phyloP scores from a whole-genome alignment of 1,140 invertebrate genomes.

The Calosoma granatense region DNA sequence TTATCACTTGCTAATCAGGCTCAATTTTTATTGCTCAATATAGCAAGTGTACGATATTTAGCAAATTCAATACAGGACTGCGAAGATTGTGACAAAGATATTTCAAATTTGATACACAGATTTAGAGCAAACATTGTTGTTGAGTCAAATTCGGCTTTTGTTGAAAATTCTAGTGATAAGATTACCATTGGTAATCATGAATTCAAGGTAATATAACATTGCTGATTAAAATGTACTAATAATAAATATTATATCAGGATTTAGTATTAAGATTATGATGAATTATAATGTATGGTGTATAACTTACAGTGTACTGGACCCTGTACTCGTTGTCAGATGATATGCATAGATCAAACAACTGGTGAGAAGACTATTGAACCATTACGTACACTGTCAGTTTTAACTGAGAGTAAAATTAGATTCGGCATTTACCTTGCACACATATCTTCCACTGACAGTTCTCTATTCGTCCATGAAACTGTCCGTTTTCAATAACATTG shows the following conservation, averaged over 20 bases:
- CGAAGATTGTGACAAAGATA: slow-evolving; percentile 37
- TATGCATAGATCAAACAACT: slow-evolving; percentile 81
- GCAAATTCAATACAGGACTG: slow-evolving; percentile 43
- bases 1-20: slow-evolving; percentile 78
- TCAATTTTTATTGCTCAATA: slow-evolving; percentile 75
- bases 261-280: too few species aligned
- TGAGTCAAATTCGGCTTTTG: slow-evolving; percentile 50
- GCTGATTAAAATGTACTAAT: background rate
- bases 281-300: too few species aligned
- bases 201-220: slow-evolving; percentile 47
- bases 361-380: slow-evolving; percentile 74
- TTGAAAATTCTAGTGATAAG: slow-evolving; percentile 63
- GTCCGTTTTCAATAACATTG: too few species aligned
- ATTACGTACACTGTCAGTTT: slow-evolving; percentile 64
- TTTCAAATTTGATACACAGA: slow-evolving; percentile 46
- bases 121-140: slow-evolving; percentile 62
- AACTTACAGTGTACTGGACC: slow-evolving; percentile 55
- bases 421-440: slow-evolving; percentile 66
- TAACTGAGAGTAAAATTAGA: slow-evolving; percentile 60
- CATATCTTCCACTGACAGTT: background rate
- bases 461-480: background rate
- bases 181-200: slow-evolving; percentile 55
- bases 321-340: slow-evolving; percentile 88
- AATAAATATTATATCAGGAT: background rate
- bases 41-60: slow-evolving; percentile 62